Evolutionary conservation across 2,113 vertebrate species (phyloP).

Genomic region (Budorcas taxicolor): DNA sequence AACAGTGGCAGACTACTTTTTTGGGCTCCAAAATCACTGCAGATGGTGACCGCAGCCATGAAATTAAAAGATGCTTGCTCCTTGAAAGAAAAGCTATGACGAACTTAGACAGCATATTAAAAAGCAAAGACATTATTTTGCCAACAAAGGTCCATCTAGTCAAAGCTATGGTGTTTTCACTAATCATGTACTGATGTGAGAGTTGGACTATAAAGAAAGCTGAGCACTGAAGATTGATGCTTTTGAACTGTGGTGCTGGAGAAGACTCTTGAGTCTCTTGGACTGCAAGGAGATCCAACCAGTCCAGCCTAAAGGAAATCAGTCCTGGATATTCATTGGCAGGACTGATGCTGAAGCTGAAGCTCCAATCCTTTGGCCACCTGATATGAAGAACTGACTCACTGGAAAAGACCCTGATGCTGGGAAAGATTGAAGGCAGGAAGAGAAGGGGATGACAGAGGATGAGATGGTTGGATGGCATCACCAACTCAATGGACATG

Average conservation of each 20-base stretch:
- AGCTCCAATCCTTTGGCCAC: neutral
- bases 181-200: neutral
- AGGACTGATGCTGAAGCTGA: neutral
- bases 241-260: neutral
- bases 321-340: neutral
- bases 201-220: neutral
- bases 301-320: neutral
- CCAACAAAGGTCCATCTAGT: neutral
- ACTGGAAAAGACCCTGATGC: neutral
- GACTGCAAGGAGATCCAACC: neutral
- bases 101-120: neutral
- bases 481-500: neutral
- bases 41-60: neutral
- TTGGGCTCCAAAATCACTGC: neutral
- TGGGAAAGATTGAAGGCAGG: neutral
- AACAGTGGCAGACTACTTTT: neutral
- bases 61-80: neutral
- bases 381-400: neutral
- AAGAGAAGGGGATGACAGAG: neutral
- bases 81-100: neutral
- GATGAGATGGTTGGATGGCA: neutral
- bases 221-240: neutral
- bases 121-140: neutral
- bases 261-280: neutral
- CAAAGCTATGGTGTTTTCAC: neutral